Percentiles rank a stretch among this genome's conserved stretches.
Evolutionary conservation across 2,888 invertebrate genomes (phyloP).

Genomic region (Melipona bicolor): DNA sequence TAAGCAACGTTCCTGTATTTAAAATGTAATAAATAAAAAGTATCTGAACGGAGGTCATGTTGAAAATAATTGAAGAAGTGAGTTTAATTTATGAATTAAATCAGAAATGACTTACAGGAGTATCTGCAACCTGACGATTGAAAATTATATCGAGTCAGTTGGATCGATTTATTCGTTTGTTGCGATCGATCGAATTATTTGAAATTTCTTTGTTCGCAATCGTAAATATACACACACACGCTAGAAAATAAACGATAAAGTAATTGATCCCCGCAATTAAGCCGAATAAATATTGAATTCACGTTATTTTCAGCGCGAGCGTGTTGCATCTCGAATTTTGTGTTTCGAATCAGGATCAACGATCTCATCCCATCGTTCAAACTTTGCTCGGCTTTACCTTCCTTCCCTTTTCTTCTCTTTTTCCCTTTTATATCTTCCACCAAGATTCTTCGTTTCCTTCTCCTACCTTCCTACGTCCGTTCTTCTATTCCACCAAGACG

Average conservation of each 20-base stretch:
- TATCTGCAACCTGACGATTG: neutral
- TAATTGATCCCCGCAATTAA: constrained; percentile 31
- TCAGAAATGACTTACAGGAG: neutral
- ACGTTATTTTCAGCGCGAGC: constrained; percentile 39
- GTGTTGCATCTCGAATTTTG: constrained; percentile 57
- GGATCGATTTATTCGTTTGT: neutral
- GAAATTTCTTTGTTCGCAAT: neutral
- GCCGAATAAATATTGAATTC: constrained; percentile 14
- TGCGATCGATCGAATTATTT: neutral
- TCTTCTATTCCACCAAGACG: constrained; percentile 58
- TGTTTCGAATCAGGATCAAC: constrained; percentile 51
- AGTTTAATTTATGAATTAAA: no score
- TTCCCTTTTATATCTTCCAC: constrained; percentile 43
- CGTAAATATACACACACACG: accelerated
- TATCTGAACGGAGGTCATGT: neutral
- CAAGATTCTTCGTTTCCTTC: constrained; percentile 49
- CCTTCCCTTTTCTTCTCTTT: constrained; percentile 54
- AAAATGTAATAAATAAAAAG: neutral
- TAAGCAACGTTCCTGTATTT: neutral
- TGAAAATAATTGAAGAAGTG: neutral
- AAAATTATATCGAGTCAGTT: neutral
- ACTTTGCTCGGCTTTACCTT: constrained; percentile 58
- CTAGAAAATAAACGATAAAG: constrained; percentile 42
- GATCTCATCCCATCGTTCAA: constrained; percentile 60
- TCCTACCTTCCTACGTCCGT: constrained; percentile 47